These are phyloP conservation scores for Lysandra bellargus DNA, from an alignment of 2,888 invertebrate genomes.

Conservation along the genomic window DNA sequence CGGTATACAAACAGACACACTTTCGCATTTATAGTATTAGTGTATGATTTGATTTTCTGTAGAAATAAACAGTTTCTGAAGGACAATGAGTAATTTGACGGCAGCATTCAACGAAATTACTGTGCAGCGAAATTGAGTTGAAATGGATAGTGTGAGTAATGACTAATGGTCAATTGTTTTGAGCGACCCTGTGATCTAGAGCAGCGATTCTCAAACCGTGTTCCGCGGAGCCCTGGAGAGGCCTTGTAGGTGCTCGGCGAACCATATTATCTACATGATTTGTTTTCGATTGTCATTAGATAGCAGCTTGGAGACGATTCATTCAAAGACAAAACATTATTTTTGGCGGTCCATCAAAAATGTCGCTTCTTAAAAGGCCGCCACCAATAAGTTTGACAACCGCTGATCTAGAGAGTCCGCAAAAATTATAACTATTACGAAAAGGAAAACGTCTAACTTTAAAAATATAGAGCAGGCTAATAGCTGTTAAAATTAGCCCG, in stretches of 20 bases:
- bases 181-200: neutral
- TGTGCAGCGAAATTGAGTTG: neutral
- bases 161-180: neutral
- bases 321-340: no score
- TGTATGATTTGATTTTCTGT: no score
- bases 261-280: no score
- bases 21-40: neutral
- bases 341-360: no score
- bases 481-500: neutral
- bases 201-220: no score
- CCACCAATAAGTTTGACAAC: no score
- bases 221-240: no score
- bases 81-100: neutral
- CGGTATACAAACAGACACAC: no score
- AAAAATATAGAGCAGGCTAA: slow-evolving; percentile 16
- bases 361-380: no score
- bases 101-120: neutral
- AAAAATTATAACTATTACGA: neutral
- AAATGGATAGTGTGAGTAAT: neutral
- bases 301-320: no score
- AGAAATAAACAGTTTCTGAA: neutral
- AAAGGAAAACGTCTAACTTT: neutral
- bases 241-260: no score
- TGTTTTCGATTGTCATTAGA: no score
- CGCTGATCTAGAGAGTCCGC: neutral